These are phyloP conservation scores for Hypotaenidia philippensis DNA, from an alignment of 2,797 vertebrate genomes.

Conservation along the genomic window DNA sequence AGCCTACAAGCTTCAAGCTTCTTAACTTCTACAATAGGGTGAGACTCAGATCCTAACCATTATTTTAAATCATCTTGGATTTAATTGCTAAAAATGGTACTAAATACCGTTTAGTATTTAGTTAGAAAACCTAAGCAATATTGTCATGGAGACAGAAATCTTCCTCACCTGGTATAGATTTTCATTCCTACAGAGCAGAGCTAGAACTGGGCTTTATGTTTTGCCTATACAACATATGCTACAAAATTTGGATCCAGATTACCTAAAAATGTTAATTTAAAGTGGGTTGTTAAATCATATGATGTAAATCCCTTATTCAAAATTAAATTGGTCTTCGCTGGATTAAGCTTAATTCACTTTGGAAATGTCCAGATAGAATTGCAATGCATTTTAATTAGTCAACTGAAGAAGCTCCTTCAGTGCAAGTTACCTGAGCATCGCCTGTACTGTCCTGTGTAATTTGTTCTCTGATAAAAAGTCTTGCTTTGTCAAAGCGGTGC, in stretches of 20 bases:
- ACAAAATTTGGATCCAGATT: neutral
- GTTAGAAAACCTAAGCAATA: slow-evolving; percentile 15
- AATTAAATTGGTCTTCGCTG: neutral
- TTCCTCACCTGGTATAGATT: slow-evolving; percentile 18
- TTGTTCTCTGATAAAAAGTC: neutral
- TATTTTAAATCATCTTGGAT: neutral
- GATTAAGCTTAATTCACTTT: neutral
- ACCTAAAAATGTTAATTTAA: neutral
- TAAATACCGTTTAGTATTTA: neutral
- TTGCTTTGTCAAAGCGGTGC: neutral
- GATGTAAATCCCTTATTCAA: neutral
- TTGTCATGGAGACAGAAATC: slow-evolving; percentile 45
- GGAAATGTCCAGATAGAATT: neutral
- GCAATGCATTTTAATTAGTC: neutral
- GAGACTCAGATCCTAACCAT: neutral
- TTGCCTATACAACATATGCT: neutral
- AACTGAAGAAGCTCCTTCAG: neutral
- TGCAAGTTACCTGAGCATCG: neutral
- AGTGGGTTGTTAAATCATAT: neutral
- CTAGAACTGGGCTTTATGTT: neutral
- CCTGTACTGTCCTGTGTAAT: neutral
- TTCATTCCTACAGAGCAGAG: neutral
- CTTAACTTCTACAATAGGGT: neutral
- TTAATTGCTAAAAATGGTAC: neutral
- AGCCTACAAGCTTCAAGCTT: neutral